Percentiles rank a stretch among this genome's conserved stretches.
Conservation (phyloP, 53 echinoderm and acorn worm species). For the Arbacia lixula region DNA sequence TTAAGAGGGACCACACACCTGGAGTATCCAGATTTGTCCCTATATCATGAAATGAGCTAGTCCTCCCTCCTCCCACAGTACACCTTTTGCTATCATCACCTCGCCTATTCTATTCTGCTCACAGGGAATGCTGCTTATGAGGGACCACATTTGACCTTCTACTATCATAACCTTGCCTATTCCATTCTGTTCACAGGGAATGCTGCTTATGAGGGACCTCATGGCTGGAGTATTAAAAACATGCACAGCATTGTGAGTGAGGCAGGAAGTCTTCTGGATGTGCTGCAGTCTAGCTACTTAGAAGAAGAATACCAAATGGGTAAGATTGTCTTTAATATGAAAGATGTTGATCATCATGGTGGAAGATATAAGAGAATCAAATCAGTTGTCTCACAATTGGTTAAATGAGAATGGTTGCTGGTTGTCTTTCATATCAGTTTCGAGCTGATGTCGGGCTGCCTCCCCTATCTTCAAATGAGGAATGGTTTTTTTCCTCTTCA, state of each 20-base stretch:
- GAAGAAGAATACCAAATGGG: constrained; percentile 74
- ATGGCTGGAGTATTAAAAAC: constrained; percentile 84
- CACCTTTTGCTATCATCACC: too few relatives aligned
- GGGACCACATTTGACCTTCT: too few relatives aligned
- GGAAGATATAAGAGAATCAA: too few relatives aligned
- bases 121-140: constrained; percentile 51
- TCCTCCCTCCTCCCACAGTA: too few relatives aligned
- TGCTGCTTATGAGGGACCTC: constrained; percentile 57
- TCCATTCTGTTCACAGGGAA: constrained; percentile 15
- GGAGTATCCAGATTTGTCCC: constrained; percentile 75
- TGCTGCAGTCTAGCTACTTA: constrained; percentile 65
- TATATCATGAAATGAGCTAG: constrained; percentile 75
- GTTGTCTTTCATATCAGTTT: too few relatives aligned
- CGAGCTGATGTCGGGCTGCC: too few relatives aligned
- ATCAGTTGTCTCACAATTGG: too few relatives aligned
- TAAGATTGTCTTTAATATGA: constrained; percentile 28
- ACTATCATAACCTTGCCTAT: too few relatives aligned
- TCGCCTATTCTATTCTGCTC: background rate
- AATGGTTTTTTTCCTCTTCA: too few relatives aligned
- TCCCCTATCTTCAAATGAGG: too few relatives aligned
- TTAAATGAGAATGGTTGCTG: too few relatives aligned
- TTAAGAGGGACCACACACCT: constrained; percentile 69
- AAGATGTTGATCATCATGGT: too few relatives aligned
- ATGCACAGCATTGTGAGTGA: constrained; percentile 71
- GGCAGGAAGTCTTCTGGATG: constrained; percentile 78